Base-by-base conservation (phyloP, 1,140 invertebrate species). In the Tigriopus japonicus region DNA sequence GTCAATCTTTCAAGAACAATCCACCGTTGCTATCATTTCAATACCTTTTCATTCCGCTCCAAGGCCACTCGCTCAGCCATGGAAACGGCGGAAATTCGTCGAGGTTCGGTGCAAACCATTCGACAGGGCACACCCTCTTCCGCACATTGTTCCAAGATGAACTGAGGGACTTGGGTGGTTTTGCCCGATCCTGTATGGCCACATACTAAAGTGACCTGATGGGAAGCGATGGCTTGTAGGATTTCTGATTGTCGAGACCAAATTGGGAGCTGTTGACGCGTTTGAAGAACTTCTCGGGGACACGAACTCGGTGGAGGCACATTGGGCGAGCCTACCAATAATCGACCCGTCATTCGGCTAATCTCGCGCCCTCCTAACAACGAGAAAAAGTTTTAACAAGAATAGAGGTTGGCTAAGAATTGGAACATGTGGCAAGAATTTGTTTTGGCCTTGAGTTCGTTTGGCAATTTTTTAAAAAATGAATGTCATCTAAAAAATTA, bases 41-140 rank as follows among this genome's bases (percentile, higher is more conserved):
- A 35, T n/a, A n/a, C 28, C 28, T 35, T 35, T 35, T 42, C 56
- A 42, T 17, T 17, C 13, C 28, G 56, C 28, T 52, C 42, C 1
- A 51, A 51, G 6, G 59, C 59, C 12, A 61, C 52, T 6, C 66
- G 85, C 77, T 75, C 91, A 70, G 73, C 83, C 0, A 95, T 82
- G 24, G 85, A 81, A 1, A 95, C 79, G 0, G 92, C 90, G 1
- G 91, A 85, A 19, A 98, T 80, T 64, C 93, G 76, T 45, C 91
- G 76, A 0, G 94, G 94, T 71, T 96, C 87, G 0, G 90, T 92
- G 68, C 89, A 92, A 68, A 97, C 81, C 64, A 98, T 86, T 35
- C 88, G 76, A 64, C 89, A 88, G 0, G 80, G 75, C 64, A 79
- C 76, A 14, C 78, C 75, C n/a, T 72, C 74, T 17, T 74, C 70